Percentiles rank a stretch among this genome's conserved stretches.
These are phyloP conservation scores for Chunga burmeisteri DNA, from an alignment of 2,113 vertebrate species.

Conservation along the genomic window DNA sequence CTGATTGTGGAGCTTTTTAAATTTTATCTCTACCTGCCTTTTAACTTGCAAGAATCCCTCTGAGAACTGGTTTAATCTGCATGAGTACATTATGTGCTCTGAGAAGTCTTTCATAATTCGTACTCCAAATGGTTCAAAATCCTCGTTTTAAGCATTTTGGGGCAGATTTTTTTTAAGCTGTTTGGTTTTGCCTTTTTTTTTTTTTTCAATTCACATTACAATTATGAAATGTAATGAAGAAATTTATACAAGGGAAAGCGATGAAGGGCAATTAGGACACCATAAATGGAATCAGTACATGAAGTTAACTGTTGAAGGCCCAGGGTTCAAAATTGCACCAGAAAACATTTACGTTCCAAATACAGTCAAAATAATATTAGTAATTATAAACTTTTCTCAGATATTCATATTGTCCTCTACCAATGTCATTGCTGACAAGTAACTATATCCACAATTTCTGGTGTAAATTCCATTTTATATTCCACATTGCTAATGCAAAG, in stretches of 20 bases:
- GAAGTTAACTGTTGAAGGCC: neutral
- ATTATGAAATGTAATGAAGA: slow-evolving; percentile 19
- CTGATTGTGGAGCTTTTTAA: neutral
- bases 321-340: neutral
- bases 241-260: neutral
- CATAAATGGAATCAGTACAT: neutral
- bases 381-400: neutral
- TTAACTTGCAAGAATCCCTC: neutral
- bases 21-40: slow-evolving; percentile 15
- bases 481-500: neutral
- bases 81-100: slow-evolving; percentile 5
- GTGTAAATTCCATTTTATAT: neutral
- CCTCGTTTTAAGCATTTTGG: neutral
- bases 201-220: neutral
- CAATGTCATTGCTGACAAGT: neutral
- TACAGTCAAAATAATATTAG: neutral
- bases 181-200: neutral
- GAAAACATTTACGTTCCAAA: neutral
- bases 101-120: neutral
- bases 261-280: neutral
- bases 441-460: neutral
- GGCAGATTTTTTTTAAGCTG: neutral
- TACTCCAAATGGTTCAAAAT: neutral
- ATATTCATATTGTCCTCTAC: neutral
- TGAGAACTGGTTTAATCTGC: slow-evolving; percentile 40